These are phyloP conservation scores for Halcyon chelicuti DNA, from an alignment of 2,797 vertebrate species.

Conservation along the genomic window DNA sequence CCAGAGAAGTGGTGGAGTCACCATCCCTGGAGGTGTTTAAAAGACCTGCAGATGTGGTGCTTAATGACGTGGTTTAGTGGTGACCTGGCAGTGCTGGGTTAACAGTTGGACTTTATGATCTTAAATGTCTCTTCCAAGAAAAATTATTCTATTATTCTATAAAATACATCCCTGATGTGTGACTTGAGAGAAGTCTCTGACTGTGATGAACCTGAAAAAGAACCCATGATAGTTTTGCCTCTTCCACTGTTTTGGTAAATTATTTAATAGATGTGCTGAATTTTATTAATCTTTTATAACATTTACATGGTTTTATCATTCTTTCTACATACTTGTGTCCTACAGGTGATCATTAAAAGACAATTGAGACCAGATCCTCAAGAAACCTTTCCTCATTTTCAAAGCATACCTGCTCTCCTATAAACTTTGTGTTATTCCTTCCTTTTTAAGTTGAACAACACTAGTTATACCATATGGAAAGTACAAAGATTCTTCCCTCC, in stretches of 20 bases:
- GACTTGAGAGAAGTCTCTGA: neutral
- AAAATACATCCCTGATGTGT: fast-evolving
- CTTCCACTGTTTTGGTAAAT: neutral
- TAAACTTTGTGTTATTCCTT: neutral
- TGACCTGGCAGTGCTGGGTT: too few species aligned
- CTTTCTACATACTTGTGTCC: neutral
- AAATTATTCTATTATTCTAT: neutral
- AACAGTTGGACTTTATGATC: too few species aligned
- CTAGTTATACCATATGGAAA: neutral
- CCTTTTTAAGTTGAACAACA: neutral
- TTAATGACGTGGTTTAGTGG: too few species aligned
- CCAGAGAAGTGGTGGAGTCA: too few species aligned
- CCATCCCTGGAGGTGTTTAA: too few species aligned
- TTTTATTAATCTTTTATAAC: neutral
- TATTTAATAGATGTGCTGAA: neutral
- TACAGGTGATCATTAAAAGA: neutral
- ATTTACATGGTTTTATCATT: neutral
- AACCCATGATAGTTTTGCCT: neutral
- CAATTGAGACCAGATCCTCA: neutral
- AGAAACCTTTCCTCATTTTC: neutral
- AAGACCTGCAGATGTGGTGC: too few species aligned
- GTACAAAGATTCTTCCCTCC: neutral
- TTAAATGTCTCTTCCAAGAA: too few species aligned
- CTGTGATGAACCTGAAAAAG: neutral
- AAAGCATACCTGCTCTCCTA: neutral